Evolutionary conservation across 2,113 vertebrate species (phyloP).

Genomic region (Isurus oxyrinchus): DNA sequence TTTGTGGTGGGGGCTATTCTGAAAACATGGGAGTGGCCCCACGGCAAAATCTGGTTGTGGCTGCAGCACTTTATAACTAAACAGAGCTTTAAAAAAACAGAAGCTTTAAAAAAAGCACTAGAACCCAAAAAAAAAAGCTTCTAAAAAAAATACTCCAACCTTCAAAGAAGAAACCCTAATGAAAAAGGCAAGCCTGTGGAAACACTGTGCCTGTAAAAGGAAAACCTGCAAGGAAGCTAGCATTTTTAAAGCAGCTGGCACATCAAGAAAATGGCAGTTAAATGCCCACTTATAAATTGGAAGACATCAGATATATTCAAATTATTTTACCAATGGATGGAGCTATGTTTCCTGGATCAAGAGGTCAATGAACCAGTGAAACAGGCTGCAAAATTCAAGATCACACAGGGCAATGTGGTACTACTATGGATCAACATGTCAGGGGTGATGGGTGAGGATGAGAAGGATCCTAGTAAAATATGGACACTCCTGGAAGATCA

Average conservation of each 20-base stretch:
- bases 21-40: too few species aligned
- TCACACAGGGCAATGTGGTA: neutral
- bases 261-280: neutral
- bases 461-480: neutral
- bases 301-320: neutral
- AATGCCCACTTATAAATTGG: neutral
- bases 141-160: too few species aligned
- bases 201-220: neutral
- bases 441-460: neutral
- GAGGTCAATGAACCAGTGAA: too few species aligned
- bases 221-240: neutral
- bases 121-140: too few species aligned
- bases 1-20: too few species aligned
- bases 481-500: neutral
- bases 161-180: too few species aligned
- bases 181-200: neutral
- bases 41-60: too few species aligned
- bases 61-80: too few species aligned
- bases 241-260: too few species aligned
- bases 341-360: neutral
- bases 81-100: too few species aligned
- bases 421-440: neutral
- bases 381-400: neutral
- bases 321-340: neutral
- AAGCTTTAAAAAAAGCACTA: too few species aligned